Base-by-base conservation (phyloP, 2,888 invertebrate genomes). In the Andrena praecox region DNA sequence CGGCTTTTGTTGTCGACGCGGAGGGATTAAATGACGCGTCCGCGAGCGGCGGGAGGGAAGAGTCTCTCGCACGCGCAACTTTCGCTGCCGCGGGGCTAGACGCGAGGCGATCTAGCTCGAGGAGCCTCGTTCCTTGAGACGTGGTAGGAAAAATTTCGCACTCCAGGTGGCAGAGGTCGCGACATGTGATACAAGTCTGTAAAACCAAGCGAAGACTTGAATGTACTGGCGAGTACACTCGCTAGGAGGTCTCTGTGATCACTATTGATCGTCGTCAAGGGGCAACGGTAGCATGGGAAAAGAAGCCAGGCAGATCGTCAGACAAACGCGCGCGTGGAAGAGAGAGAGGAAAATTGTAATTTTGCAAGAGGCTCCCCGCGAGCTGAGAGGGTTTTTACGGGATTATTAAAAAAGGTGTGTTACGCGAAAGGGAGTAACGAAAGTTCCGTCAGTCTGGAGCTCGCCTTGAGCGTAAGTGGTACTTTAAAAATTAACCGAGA, bases 401-500 rank as follows among this genome's bases (percentile, higher is more conserved):
- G 68, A 82, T 87, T 86, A 85, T 84, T 85, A 83, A 86, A 84
- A 81, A 85, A 78, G 79, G 81, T 67, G 73, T 73, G 85, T 63
- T 71, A 24, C 77, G 76, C 56, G 48, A 63, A 24, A 33, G 54
- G 73, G 71, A 74, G 73, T 70, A 84, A 74, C 76, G 82, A 84
- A 86, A 86, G 74, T 86, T 86, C 81, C 75, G 71, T 33, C 35
- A 31, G 75, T 66, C 24, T 64, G 71, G 63, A 62, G 84, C 79
- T 84, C 83, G 80, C 81, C 84, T 77, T 82, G 75, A 79, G 66
- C 66, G 80, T 86, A 83, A 87, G 89, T 87, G 86, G 85, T 86
- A 79, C 90, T 91, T 86, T 77, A 91, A 90, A 91, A 90, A 90
- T 91, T 91, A 90, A 89, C 91, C 86, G 80, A 79, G 84, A 89